These are phyloP conservation scores for Protaetia brevitarsis DNA, from an alignment of 1,140 invertebrate species.

Conservation along the genomic window DNA sequence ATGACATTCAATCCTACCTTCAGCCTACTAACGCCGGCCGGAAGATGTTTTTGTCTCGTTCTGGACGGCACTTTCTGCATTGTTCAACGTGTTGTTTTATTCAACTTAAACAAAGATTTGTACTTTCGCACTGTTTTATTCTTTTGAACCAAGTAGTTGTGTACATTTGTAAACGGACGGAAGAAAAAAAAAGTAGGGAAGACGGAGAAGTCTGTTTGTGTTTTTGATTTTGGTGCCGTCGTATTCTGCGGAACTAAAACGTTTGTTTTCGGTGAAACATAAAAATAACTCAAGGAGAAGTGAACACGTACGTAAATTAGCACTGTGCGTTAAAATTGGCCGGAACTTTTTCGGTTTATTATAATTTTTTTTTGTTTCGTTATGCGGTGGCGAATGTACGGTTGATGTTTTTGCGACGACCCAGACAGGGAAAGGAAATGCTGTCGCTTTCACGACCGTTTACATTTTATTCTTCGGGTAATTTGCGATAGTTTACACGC, in stretches of 20 bases:
- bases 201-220: background rate
- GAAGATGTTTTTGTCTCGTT: conserved; percentile 16
- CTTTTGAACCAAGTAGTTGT: background rate
- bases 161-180: too few relatives aligned
- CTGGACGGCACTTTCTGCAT: conserved; percentile 18
- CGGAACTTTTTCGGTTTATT: background rate
- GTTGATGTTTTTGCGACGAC: background rate
- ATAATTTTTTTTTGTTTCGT: background rate
- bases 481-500: conserved; percentile 15
- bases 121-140: conserved; percentile 11
- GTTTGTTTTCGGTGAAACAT: conserved; percentile 11
- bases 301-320: background rate
- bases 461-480: background rate
- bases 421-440: too few relatives aligned
- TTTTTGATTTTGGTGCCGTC: background rate
- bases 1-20: conserved; percentile 8
- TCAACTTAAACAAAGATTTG: background rate
- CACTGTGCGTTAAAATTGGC: conserved; percentile 4
- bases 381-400: background rate
- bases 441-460: background rate
- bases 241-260: background rate
- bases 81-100: background rate
- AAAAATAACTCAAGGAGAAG: conserved; percentile 18
- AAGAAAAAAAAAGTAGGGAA: too few relatives aligned
- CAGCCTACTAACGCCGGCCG: background rate